These are phyloP conservation scores for Serilophus lunatus DNA, from an alignment of 2,113 vertebrate genomes.

Conservation along the genomic window DNA sequence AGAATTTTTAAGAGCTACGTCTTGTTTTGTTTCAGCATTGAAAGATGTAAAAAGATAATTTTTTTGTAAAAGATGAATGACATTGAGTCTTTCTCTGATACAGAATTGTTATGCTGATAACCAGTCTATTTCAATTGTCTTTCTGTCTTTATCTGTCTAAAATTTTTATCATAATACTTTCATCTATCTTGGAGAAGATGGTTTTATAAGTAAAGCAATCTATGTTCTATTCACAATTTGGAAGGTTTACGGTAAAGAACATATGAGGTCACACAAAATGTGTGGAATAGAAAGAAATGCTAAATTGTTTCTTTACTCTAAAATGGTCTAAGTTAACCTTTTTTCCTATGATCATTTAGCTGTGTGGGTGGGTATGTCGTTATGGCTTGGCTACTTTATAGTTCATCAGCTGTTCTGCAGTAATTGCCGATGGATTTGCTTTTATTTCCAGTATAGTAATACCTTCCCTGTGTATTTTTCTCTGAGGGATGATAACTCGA, in stretches of 20 bases:
- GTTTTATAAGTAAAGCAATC: not conserved
- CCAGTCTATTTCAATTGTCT: not conserved
- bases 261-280: not conserved
- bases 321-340: constrained; percentile 7
- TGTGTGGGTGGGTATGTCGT: not conserved
- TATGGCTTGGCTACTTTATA: not conserved
- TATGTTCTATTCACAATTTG: not conserved
- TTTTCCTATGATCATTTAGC: not conserved
- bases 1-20: not conserved
- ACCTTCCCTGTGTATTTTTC: not conserved
- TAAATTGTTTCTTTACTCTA: not conserved
- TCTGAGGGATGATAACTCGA: not conserved
- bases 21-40: not conserved
- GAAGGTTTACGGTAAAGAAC: not conserved
- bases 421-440: constrained; percentile 5
- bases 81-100: not conserved
- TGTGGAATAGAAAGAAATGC: not conserved
- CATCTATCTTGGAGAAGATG: not conserved
- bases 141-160: not conserved
- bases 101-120: not conserved
- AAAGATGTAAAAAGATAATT: not conserved
- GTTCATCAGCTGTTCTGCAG: not conserved
- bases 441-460: constrained; percentile 1
- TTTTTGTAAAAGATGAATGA: not conserved
- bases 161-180: not conserved